Percentiles rank a stretch among this genome's conserved stretches.
Evolutionary conservation across 2,888 invertebrate species (phyloP).

Genomic region (Cosmia pyralina): DNA sequence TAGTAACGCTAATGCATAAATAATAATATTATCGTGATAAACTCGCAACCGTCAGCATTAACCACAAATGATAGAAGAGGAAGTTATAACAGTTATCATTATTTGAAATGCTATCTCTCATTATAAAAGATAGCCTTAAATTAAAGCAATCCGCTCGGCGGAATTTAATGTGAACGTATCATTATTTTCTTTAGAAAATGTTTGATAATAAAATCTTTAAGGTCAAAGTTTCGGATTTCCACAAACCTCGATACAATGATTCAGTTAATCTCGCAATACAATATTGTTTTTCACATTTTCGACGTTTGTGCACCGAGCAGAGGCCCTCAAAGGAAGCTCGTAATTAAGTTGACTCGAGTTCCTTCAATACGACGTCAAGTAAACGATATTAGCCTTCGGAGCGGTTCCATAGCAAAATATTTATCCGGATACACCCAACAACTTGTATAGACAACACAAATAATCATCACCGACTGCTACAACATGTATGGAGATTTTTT

Average conservation of each 20-base stretch:
- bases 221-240: slow-evolving; percentile 27
- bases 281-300: slow-evolving; percentile 70
- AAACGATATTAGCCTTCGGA: slow-evolving; percentile 75
- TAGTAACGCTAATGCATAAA: no score
- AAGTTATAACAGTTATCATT: slow-evolving; percentile 29
- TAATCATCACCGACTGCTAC: slow-evolving; percentile 19
- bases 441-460: slow-evolving; percentile 26
- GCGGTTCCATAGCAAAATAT: slow-evolving; percentile 68
- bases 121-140: slow-evolving; percentile 34
- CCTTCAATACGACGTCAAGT: slow-evolving; percentile 71
- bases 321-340: slow-evolving; percentile 73
- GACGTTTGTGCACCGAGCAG: slow-evolving; percentile 55
- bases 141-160: slow-evolving; percentile 22
- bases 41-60: neutral
- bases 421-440: slow-evolving; percentile 61
- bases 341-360: slow-evolving; percentile 76
- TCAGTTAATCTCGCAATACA: slow-evolving; percentile 63
- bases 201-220: slow-evolving; percentile 40
- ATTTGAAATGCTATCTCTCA: slow-evolving; percentile 40
- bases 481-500: slow-evolving; percentile 7
- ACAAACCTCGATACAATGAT: slow-evolving; percentile 54
- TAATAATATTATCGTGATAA: slow-evolving; percentile 9
- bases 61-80: neutral
- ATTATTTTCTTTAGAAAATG: slow-evolving; percentile 37
- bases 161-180: slow-evolving; percentile 26